Evolutionary conservation across 2,888 invertebrate genomes (phyloP), one percentile per base, ranked within the genome.

Genomic region (Xestia rhomboidea): DNA sequence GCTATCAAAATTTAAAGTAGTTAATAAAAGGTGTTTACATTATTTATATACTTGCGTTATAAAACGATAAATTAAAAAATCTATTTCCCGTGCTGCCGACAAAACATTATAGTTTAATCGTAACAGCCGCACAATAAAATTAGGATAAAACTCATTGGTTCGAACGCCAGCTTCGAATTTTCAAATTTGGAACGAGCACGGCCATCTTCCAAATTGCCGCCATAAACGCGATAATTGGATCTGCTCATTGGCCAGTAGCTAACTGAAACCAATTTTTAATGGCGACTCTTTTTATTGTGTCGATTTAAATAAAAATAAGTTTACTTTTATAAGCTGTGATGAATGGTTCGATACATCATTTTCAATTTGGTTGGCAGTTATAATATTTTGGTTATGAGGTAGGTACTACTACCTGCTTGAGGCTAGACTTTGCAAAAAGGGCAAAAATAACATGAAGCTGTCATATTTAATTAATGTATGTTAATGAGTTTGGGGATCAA

Each of bases 201-300:
- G 94, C 95, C 94, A 94, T 95, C 93, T 94, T 95, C 93, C 92
- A 94, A 95, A 95, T 95, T 93, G 94, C 95, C 88, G 92, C 93
- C 91, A 95, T 95, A 95, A 95, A 95, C 91, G 94, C 90, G 93
- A 93, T 95, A 95, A 95, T 95, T 94, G 95, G 94, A 93, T 93
- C 93, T 93, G 93, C 94, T 94, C 94, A 95, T 95, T 95, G 95
- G 94, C 90, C 94, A 91, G 94, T 93, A 94, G 95, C 94, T 94
- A 94, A 95, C 93, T 94, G 95, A 95, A 94, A 94, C 93, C 92
- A 92, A 93, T 93, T 94, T 89, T 94, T 93, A 92, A 92, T 78
- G 81, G 81, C 80, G 68, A 81, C 80, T 80, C 83, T 87, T 87
- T 87, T 88, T 84, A 84, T 83, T 85, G 79, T 71, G 81, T 80